Percentiles rank a stretch among this genome's conserved stretches.
phyloP scores from a whole-genome alignment of 1,140 invertebrate species.

The Bombyx mori region ASM3026992v2 NC_085129.1:6608501-6609000 shows the following conservation, averaged over 20 bases:
- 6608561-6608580: too few relatives aligned
- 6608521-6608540: too few relatives aligned
- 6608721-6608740: too few relatives aligned
- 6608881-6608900: conserved; percentile 53
- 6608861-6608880: conserved; percentile 64
- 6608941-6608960: conserved; percentile 49
- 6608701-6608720: too few relatives aligned
- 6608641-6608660: too few relatives aligned
- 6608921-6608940: conserved; percentile 47
- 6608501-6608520: too few relatives aligned
- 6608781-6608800: conserved; percentile 53
- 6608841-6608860: conserved; percentile 51
- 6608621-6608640: too few relatives aligned
- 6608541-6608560: too few relatives aligned
- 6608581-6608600: too few relatives aligned
- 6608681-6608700: too few relatives aligned
- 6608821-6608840: conserved; percentile 54
- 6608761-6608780: conserved; percentile 41
- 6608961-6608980: conserved; percentile 32
- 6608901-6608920: conserved; percentile 64
- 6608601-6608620: too few relatives aligned
- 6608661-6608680: too few relatives aligned
- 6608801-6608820: conserved; percentile 40
- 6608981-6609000: conserved; percentile 4
- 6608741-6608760: conserved; percentile 23